Base-by-base conservation (phyloP, 2,113 vertebrate genomes). In the Coptodon bakossiorum region DNA sequence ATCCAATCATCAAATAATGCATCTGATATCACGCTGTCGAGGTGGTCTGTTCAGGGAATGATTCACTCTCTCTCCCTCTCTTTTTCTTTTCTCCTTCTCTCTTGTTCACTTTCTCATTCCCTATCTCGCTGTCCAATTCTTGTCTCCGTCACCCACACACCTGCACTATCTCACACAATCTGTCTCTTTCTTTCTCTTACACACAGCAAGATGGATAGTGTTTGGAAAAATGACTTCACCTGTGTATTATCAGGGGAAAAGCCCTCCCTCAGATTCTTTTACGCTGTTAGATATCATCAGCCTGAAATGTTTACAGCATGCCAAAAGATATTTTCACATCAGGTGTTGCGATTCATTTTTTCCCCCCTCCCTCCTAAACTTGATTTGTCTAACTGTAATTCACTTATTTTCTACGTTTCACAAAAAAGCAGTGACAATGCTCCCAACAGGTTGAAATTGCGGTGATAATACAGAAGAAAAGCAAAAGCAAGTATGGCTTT, bases 1-100 rank as follows among this genome's bases (percentile, higher is more conserved):
- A 95, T 95, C 94, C 95, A 95, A 95, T 95, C 94, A 94, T 94
- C 94, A 93, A 94, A 95, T 94, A 94, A 95, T 94, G 94, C 94
- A 95, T 94, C 94, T 94, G 95, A 95, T 94, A 95, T 94, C 95
- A 95, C 90, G 93, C 93, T 94, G 94, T 93, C 84, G 88, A 94
- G 93, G 93, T 94, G 93, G 93, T 94, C 94, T 92, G 94, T 93
- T 94, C 91, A 82, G 91, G 88, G 92, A 94, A 94, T 94, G 92
- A 94, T 91, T 95, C 92, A 92, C 91, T 95, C 90, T 76, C 84
- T 91, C 88, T 80, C 85, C 84, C 29, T 81, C 34, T 84, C 50
- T 87, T 17, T 80, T 16, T 56, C 71, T 86, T 38, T 82, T 89
- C 85, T 31, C 71, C 43, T 43, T 71, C 66, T 76, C 71, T 50